Evolutionary conservation across 2,113 vertebrate genomes (phyloP), one percentile per base, ranked within the genome.

Genomic region (Dryoscopus gambensis): DNA sequence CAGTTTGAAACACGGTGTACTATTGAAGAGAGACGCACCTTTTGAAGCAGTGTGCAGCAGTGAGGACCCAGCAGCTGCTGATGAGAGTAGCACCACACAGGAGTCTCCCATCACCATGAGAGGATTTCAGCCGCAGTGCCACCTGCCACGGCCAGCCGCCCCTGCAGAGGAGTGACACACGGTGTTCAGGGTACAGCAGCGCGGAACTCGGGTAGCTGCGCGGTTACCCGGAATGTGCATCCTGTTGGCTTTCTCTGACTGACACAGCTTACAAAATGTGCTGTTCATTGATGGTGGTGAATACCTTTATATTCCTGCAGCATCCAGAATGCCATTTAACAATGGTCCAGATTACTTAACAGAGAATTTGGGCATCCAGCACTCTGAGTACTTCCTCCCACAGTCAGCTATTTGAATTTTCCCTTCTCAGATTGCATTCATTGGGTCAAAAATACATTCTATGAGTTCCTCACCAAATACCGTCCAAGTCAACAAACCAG

Each of bases 111-210:
- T 99, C 99, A 28, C 98, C 98, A 1, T 98, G 98, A 49, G 98
- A 97, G 14, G 98, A 98, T 85, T 98, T 98, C 63, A 99, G 96
- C 40, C 99, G 98, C 56, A 99, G 98, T 3, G 99, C 99, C 52
- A 98, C 99, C 97, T 99, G 99, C 99, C 99, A 99, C 0, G 99
- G 99, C 99, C 99, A 99, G 52, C 99, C 98, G 0, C 99, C 99
- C 95, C 99, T 99, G 52, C 20, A 65, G 65, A 91, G 65, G 74
- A 64, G 67, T 4, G 68, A 74, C 37, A 47, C 19, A 13, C 5
- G 6, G 37, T 2, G 18, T 21, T 91, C n/a, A 85, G 78, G 27
- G 28, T 11, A 9, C 71, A 63, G 44, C 69, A 53, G 3, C 10
- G 28, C 31, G 40, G 42, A n/a, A 5, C 24, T 30, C 40, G 5